Evolutionary conservation across 2,797 vertebrate species (phyloP).

Genomic region (Merluccius polli): DNA sequence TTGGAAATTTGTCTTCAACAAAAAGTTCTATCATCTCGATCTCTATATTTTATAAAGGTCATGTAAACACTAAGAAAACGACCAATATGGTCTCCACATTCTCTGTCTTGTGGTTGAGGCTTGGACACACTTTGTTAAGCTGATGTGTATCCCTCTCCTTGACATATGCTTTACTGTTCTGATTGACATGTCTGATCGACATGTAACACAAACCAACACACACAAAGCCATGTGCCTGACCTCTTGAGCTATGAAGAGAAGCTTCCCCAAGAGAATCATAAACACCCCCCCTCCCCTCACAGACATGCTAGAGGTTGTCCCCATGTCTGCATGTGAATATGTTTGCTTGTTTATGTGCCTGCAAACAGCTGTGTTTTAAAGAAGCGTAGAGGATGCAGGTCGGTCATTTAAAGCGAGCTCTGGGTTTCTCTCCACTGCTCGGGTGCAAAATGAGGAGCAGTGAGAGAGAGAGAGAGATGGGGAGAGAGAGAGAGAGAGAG

Average conservation of each 20-base stretch:
- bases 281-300: background rate
- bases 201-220: background rate
- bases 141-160: background rate
- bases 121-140: background rate
- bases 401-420: background rate
- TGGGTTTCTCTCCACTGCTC: background rate
- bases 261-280: background rate
- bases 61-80: background rate
- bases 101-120: background rate
- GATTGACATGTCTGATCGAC: background rate
- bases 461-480: slow-evolving; percentile 1
- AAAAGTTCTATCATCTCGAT: background rate
- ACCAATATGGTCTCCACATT: background rate
- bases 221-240: background rate
- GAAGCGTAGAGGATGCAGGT: no score
- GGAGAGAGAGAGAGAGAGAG: slow-evolving; percentile 2
- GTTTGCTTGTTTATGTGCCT: no score
- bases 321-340: no score
- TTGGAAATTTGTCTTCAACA: background rate
- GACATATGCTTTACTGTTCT: background rate
- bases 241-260: background rate
- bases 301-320: no score
- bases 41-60: background rate
- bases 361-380: no score
- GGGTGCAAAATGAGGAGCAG: background rate